Conservation (phyloP, 2,113 vertebrate genomes). For the Gymnobelideus leadbeateri region DNA sequence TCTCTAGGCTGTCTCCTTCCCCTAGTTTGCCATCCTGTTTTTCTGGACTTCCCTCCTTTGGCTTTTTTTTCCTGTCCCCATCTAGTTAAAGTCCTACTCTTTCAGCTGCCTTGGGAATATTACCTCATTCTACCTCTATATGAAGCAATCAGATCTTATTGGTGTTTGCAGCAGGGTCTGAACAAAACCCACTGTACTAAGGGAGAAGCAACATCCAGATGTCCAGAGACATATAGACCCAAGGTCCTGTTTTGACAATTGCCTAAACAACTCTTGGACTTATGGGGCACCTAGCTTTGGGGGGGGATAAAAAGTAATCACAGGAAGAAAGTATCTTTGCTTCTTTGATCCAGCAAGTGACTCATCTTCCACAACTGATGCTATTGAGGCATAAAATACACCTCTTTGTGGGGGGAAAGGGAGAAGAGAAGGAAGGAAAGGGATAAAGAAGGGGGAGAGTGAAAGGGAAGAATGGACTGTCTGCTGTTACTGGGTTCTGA, state of each 20-base stretch:
- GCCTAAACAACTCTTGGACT: background rate
- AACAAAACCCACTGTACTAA: background rate
- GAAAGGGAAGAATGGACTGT: too few relatives aligned
- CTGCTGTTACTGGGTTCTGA: too few relatives aligned
- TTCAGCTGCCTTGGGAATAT: background rate
- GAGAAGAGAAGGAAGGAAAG: background rate
- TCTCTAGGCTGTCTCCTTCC: background rate
- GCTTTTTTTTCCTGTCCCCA: background rate
- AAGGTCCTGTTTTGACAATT: background rate
- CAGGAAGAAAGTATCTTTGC: background rate
- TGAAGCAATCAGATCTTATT: background rate
- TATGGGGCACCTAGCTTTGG: background rate
- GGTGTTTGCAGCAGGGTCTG: background rate
- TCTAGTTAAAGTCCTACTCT: background rate
- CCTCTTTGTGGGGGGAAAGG: background rate
- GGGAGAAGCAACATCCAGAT: background rate
- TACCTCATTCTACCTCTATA: background rate
- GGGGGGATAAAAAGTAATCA: background rate
- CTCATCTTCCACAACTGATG: background rate
- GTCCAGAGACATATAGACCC: background rate
- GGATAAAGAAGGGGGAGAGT: too few relatives aligned
- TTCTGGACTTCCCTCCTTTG: background rate
- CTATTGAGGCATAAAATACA: background rate
- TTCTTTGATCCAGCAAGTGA: background rate
- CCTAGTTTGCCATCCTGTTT: background rate